Evolutionary conservation across 2,797 vertebrate species (phyloP).

Genomic region (Crenichthys baileyi): DNA sequence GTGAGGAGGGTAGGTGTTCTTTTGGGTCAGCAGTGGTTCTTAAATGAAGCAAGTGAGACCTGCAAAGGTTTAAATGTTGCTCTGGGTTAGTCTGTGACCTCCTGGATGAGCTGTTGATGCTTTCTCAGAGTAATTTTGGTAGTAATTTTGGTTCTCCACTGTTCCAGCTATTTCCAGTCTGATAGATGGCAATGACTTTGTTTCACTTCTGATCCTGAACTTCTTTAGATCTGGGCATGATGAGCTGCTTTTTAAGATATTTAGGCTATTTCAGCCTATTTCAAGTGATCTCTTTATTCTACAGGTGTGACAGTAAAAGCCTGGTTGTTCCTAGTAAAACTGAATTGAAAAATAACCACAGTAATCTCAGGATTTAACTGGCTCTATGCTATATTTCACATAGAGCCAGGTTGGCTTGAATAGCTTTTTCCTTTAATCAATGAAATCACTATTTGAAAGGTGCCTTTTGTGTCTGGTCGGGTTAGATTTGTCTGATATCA

Average conservation of each 20-base stretch:
- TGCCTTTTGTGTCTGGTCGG: not conserved
- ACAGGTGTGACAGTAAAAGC: too few relatives aligned
- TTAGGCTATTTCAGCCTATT: too few relatives aligned
- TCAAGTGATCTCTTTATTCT: too few relatives aligned
- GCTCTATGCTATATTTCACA: not conserved
- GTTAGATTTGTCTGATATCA: not conserved
- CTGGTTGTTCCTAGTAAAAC: too few relatives aligned
- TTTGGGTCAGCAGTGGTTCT: not conserved
- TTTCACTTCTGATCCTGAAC: too few relatives aligned
- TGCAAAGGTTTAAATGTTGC: not conserved
- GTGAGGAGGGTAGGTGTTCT: not conserved
- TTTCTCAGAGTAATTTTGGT: not conserved
- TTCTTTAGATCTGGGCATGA: too few relatives aligned
- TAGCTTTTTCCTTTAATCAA: not conserved
- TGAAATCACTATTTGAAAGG: not conserved
- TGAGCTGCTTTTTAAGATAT: too few relatives aligned
- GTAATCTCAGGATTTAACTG: not conserved
- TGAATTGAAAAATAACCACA: not conserved
- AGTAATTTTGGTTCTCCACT: not conserved
- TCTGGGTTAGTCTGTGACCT: not conserved
- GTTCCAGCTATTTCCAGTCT: not conserved
- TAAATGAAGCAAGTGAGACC: not conserved
- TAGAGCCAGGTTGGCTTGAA: not conserved
- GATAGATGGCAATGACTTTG: too few relatives aligned
- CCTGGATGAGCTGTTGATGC: not conserved